These are phyloP conservation scores for Oreochromis grahami DNA, from an alignment of 2,797 vertebrate genomes.

Conservation along the genomic window DNA sequence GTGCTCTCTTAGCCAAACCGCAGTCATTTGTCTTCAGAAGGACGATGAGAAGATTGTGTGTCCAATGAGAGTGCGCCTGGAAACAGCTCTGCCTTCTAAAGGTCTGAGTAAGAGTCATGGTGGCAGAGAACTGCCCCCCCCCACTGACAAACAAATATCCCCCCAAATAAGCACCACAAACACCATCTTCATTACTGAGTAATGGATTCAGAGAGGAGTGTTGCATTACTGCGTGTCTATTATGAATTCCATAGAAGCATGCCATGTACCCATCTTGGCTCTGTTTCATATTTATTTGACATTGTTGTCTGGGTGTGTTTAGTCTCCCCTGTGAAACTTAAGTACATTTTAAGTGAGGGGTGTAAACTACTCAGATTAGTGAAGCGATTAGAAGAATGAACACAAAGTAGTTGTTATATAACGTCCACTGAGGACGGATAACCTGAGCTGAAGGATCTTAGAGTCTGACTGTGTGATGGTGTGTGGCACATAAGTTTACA, in stretches of 20 bases:
- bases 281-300: conserved; percentile 23
- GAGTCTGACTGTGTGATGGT: background rate
- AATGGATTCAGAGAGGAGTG: conserved; percentile 37
- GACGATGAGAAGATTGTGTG: background rate
- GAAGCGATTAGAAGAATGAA: conserved; percentile 1
- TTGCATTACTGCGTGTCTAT: conserved; percentile 40
- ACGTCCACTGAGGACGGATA: background rate
- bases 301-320: conserved; percentile 13
- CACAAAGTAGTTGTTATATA: conserved; percentile 15
- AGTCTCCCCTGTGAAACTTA: background rate
- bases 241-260: conserved; percentile 32
- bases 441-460: background rate
- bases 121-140: conserved; percentile 2
- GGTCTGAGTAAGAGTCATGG: conserved; percentile 48
- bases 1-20: background rate
- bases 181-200: conserved; percentile 34
- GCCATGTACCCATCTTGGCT: conserved; percentile 1
- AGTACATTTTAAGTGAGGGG: conserved; percentile 17
- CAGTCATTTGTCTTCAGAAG: background rate
- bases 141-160: conserved; percentile 13
- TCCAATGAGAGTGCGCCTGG: background rate
- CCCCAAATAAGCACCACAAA: background rate
- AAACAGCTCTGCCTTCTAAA: conserved; percentile 18
- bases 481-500: background rate
- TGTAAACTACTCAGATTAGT: background rate